Percentiles rank a stretch among this genome's conserved stretches.
Evolutionary conservation across 2,797 vertebrate genomes (phyloP).

Genomic region (Atherinosoma microstoma): DNA sequence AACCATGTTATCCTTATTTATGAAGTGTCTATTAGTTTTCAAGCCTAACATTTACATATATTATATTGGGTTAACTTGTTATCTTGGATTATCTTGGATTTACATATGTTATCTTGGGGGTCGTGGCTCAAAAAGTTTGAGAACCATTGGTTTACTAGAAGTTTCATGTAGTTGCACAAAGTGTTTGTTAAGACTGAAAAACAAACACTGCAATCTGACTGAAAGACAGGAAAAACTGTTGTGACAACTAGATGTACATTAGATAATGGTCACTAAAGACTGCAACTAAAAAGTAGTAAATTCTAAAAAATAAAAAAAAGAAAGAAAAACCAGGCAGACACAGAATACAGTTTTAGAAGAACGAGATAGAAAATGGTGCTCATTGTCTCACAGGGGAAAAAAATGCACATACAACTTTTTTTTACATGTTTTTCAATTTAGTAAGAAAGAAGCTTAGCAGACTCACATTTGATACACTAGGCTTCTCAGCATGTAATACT

Average conservation of each 20-base stretch:
- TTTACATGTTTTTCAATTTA: background rate
- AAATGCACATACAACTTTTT: no score
- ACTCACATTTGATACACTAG: slow-evolving; percentile 15
- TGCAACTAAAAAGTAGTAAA: background rate
- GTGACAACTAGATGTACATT: background rate
- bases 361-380: background rate
- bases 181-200: background rate
- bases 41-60: no score
- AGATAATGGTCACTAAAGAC: background rate
- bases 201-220: background rate
- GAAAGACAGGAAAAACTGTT: background rate
- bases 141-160: background rate
- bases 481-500: background rate
- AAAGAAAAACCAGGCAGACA: background rate
- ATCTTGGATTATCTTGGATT: no score
- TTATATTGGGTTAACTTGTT: no score
- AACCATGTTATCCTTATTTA: background rate
- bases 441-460: background rate
- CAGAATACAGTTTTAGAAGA: background rate
- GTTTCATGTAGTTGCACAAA: background rate
- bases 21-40: background rate
- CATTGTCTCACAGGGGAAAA: background rate
- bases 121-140: no score
- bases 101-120: no score
- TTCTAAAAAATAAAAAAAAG: background rate